Conservation (phyloP, 2,797 vertebrate species). For the Melanotaenia maccullochi region DNA sequence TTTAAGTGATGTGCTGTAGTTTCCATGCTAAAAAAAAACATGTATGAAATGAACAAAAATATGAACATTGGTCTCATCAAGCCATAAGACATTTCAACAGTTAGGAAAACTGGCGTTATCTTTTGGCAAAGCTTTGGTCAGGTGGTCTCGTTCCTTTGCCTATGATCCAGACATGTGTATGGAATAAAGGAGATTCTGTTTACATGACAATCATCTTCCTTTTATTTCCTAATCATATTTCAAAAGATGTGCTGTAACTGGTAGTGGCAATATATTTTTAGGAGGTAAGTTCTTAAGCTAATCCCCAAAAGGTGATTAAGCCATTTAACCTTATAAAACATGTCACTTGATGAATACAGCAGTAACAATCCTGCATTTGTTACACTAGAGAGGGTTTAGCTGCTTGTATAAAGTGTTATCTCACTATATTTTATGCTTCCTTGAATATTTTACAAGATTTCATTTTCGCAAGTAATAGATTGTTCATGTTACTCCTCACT, state of each 20-base stretch:
- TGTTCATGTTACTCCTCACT: slow-evolving; percentile 3
- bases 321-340: slow-evolving; percentile 15
- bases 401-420: slow-evolving; percentile 11
- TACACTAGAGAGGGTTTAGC: slow-evolving; percentile 1
- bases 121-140: too few species aligned
- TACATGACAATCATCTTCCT: not conserved
- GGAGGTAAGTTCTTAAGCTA: not conserved
- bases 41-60: too few species aligned
- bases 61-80: too few species aligned
- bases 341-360: slow-evolving; percentile 7
- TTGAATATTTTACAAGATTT: slow-evolving; percentile 12
- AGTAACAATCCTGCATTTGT: slow-evolving; percentile 23
- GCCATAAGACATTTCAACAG: too few species aligned
- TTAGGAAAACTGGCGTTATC: not conserved
- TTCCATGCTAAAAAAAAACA: too few species aligned
- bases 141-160: not conserved
- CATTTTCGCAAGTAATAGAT: slow-evolving; percentile 4
- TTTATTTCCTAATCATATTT: too few species aligned
- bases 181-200: not conserved
- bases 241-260: not conserved
- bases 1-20: too few species aligned
- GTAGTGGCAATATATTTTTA: not conserved
- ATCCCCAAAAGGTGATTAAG: slow-evolving; percentile 14
- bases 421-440: not conserved
- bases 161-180: not conserved